Evolutionary conservation across 2,113 vertebrate genomes (phyloP), one percentile per base, ranked within the genome.

Genomic region (Channa maculata): DNA sequence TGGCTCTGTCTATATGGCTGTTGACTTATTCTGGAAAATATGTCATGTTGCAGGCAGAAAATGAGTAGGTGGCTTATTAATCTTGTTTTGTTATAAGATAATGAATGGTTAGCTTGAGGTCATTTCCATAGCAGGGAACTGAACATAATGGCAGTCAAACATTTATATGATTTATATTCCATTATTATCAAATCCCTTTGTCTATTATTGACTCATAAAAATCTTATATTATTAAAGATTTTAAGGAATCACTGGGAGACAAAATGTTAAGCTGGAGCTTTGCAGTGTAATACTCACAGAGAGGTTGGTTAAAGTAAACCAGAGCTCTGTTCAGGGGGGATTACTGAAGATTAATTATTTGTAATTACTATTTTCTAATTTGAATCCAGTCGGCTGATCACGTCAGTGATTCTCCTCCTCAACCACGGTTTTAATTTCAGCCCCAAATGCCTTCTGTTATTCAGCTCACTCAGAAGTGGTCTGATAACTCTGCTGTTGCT

Each of bases 331-430:
- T 71, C 81, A 54, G 39, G 45, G 53, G 65, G 70, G 59, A 75
- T 84, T 81, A 71, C 55, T 48, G 37, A 48, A 78, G 77, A 81
- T 84, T 74, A 75, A 78, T 86, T 78, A 87, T 81, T 84, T 79
- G 58, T 79, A 84, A 82, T 87, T 84, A 81, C 74, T 37, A 86
- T 81, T 86, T 86, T 69, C 65, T 83, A 36, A 84, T 86, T 86
- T 86, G 74, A 81, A 86, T 80, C 55, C 51, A 66, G 80, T 53
- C 5, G 52, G 54, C 69, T 75, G 79, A 83, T 80, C 71, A 63
- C 65, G 85, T 80, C 73, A 67, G 59, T 24, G 73, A 84, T 67
- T 71, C 80, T 75, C 54, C 45, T 57, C 38, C 63, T 86, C 76
- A 76, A 41, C 63, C 67, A 37, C 45, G 41, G 71, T 77, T 83